A percentile compares a stretch with the other conserved stretches of the same genome.
phyloP scores from a whole-genome alignment of 2,888 invertebrate species.

The Trissolcus japonicus region DNA sequence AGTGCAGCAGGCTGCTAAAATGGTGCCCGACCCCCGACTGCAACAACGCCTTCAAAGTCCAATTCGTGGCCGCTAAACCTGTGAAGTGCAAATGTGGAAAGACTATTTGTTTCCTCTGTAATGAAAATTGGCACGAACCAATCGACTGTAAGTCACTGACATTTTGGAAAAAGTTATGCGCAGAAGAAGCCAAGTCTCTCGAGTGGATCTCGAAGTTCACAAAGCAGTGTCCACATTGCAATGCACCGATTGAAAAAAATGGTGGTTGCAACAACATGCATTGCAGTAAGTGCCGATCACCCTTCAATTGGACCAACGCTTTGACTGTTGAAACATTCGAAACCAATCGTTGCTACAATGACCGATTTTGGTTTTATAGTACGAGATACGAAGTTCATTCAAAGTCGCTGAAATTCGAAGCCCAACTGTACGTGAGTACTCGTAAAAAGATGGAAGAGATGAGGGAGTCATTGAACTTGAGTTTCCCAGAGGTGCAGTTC shows the following conservation, averaged over 20 bases:
- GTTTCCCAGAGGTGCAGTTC: constrained; percentile 88
- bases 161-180: not conserved
- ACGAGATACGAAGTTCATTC: constrained; percentile 99
- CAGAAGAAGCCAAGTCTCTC: constrained; percentile 75
- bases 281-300: not conserved
- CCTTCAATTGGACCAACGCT: not conserved
- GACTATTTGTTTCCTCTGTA: constrained; percentile 96
- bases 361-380: constrained; percentile 96
- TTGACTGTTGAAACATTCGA: not conserved
- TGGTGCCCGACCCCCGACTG: constrained; percentile 99
- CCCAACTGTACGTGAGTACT: constrained; percentile 95
- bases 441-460: constrained; percentile 98
- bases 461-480: not conserved
- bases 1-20: constrained; percentile 96
- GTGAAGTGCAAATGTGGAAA: constrained; percentile 95
- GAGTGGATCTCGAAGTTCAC: constrained; percentile 99
- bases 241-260: constrained; percentile 95
- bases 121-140: constrained; percentile 98
- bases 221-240: constrained; percentile 98
- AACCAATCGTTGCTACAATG: not conserved
- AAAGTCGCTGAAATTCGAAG: constrained; percentile 98
- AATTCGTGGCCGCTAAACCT: constrained; percentile 91
- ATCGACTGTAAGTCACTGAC: constrained; percentile 92
- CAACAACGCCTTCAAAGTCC: constrained; percentile 94
- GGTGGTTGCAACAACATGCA: constrained; percentile 90